A percentile compares a stretch with the other conserved stretches of the same genome.
phyloP scores from a whole-genome alignment of 2,113 vertebrate species.

The Pteronura brasiliensis region DNA sequence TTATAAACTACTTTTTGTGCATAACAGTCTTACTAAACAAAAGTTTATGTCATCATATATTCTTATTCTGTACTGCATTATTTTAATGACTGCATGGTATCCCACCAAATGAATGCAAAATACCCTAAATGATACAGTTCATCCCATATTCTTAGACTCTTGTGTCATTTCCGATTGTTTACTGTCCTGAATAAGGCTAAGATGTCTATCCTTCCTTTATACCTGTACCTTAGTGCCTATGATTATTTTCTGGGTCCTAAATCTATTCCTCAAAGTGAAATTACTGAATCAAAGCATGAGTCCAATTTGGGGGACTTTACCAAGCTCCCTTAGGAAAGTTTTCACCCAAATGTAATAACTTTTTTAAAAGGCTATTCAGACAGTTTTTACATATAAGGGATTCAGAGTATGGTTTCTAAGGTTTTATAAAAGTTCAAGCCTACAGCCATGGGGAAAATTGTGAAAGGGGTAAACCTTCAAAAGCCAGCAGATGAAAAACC shows the following conservation, averaged over 20 bases:
- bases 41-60: background rate
- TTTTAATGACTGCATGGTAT: background rate
- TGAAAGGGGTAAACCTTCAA: slow-evolving; percentile 27
- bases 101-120: background rate
- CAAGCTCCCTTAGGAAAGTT: background rate
- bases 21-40: background rate
- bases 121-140: background rate
- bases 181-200: background rate
- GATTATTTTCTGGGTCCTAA: background rate
- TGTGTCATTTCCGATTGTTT: background rate
- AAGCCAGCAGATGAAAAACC: slow-evolving; percentile 5
- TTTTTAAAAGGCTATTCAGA: slow-evolving; percentile 13
- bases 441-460: background rate
- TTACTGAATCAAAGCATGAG: background rate
- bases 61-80: background rate
- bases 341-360: background rate
- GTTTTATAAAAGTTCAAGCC: background rate
- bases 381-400: background rate
- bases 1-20: background rate
- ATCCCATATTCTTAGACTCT: background rate
- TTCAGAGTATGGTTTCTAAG: background rate
- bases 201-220: background rate
- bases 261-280: background rate
- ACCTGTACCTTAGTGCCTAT: background rate
- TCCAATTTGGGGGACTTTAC: background rate